Conservation (phyloP, 2,113 vertebrate genomes). For the Saccopteryx bilineata region DNA sequence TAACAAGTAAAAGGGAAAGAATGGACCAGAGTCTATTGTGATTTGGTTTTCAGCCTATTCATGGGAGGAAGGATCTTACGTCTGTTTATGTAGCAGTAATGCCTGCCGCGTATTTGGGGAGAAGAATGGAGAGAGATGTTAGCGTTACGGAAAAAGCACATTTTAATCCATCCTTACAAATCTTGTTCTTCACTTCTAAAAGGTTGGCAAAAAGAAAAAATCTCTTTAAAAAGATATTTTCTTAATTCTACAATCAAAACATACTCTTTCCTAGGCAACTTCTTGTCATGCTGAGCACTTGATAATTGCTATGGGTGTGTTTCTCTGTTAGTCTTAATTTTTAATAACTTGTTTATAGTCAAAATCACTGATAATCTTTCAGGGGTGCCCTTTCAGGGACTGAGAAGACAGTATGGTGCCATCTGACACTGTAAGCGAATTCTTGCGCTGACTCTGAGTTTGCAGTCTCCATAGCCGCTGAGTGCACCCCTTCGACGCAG, state of each 20-base stretch:
- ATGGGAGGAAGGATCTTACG: not conserved
- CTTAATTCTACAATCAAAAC: slow-evolving; percentile 3
- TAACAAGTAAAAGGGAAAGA: not conserved
- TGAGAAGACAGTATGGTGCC: not conserved
- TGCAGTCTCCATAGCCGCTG: not conserved
- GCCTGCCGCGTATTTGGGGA: not conserved
- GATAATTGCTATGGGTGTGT: not conserved
- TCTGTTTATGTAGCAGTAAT: not conserved
- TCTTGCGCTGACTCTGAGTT: not conserved
- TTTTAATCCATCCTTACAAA: slow-evolving; percentile 12
- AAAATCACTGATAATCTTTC: slow-evolving; percentile 39
- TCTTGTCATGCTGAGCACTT: not conserved
- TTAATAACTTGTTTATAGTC: slow-evolving; percentile 49
- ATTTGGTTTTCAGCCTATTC: not conserved
- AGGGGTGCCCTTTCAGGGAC: slow-evolving; percentile 24
- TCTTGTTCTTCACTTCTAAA: slow-evolving; percentile 46
- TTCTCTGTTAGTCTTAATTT: not conserved
- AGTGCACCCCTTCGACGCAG: slow-evolving; percentile 57
- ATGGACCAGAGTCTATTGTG: not conserved
- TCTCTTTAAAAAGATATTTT: slow-evolving; percentile 25
- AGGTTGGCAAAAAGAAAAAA: not conserved
- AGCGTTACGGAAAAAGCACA: not conserved
- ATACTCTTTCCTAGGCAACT: not conserved
- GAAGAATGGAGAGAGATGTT: not conserved
- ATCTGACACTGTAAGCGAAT: slow-evolving; percentile 33